Percentiles rank a stretch among this genome's conserved stretches.
Conservation (phyloP, 37 sponge, comb jelly and placozoan genomes). For the Agelas oroides region DNA sequence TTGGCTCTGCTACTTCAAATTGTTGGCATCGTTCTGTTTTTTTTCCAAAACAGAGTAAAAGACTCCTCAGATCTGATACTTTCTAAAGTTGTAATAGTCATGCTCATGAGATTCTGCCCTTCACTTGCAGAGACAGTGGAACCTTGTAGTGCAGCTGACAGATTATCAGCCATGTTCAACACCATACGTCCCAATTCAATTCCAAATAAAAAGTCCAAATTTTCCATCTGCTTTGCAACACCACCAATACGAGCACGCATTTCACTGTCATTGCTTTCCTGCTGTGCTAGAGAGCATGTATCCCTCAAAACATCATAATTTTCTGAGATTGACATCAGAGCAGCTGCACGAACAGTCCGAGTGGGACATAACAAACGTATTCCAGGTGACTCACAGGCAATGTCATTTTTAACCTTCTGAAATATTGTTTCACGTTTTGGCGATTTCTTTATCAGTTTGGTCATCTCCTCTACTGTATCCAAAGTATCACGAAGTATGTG, state of each 20-base stretch:
- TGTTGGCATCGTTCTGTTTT: background rate
- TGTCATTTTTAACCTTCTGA: constrained; percentile 40
- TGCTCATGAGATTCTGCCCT: background rate
- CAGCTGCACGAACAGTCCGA: constrained; percentile 59
- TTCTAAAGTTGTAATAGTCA: background rate
- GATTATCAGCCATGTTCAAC: constrained; percentile 11
- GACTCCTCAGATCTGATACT: background rate
- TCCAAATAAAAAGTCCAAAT: constrained; percentile 47
- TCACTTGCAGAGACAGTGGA: background rate
- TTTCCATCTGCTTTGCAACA: constrained; percentile 49
- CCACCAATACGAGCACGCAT: constrained; percentile 58
- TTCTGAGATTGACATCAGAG: constrained; percentile 41
- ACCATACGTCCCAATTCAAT: background rate
- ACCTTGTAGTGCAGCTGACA: background rate
- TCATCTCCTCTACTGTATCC: constrained; percentile 60
- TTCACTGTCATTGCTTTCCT: constrained; percentile 44
- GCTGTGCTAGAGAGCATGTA: constrained; percentile 27
- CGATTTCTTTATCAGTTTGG: constrained; percentile 68
- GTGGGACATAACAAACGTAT: constrained; percentile 64
- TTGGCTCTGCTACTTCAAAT: background rate
- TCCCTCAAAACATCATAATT: constrained; percentile 38
- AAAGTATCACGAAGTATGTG: constrained; percentile 46
- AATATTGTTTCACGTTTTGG: constrained; percentile 63
- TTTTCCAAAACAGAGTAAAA: constrained; percentile 1
- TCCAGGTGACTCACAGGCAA: constrained; percentile 50